Base-by-base conservation (phyloP, 2,113 vertebrate species). In the Halcyon senegalensis region DNA sequence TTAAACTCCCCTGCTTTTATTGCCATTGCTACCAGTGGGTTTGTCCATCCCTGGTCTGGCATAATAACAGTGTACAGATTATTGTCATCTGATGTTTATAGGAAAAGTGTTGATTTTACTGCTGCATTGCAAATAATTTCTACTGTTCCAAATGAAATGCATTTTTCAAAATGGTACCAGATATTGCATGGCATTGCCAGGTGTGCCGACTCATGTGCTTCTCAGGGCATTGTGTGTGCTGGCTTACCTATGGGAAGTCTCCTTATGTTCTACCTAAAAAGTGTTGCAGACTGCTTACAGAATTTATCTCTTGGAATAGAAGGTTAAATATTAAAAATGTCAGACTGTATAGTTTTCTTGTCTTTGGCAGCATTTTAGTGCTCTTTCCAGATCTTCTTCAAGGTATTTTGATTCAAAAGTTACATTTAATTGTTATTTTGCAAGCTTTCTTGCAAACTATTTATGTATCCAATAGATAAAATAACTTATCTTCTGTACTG, bases 11-110 rank as follows among this genome's bases (percentile, higher is more conserved):
- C 30, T 31, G 10, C n/a, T 74, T 68, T 64, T 46, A 41, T 70
- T 81, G 35, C 9, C 0, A 0, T 28, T 39, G 33, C 39, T 67
- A 46, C 41, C 70, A 23, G 44, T 56, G 50, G 27, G 10, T 15
- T 84, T 70, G 16, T 30, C 39, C n/a, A 37, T 60, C 59, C 51
- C 7, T 1, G 3, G 5, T n/a, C 16, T 3, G 19, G 25, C 58
- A 64, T 9, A 4, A 16, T 13, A 25, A 46, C 25, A 7, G 18
- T 87, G 60, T 28, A 60, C 39, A 58, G 16, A 41, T n/a, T 7
- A 20, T 5, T 19, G 12, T 44, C 25, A 43, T 18, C 62, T 59
- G 41, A 6, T 87, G 27, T 63, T 81, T 83, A 37, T 31, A 66
- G 25, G n/a, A 14, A 16, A 80, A 66, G 51, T 25, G 43, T 35